Evolutionary conservation across 37 sponge, comb jelly and placozoan species (phyloP), one percentile per base, ranked within the genome.

Genomic region (Mnemiopsis leidyi): DNA sequence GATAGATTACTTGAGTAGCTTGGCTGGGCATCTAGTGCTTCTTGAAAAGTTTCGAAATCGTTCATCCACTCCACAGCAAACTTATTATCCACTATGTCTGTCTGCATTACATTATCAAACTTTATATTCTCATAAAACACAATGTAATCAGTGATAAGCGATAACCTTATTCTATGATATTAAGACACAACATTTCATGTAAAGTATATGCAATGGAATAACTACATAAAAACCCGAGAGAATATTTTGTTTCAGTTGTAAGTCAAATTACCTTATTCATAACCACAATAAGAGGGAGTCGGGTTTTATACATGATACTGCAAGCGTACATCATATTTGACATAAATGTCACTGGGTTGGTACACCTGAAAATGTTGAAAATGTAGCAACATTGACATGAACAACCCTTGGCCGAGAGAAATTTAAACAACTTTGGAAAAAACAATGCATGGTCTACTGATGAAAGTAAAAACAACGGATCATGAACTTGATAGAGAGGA

Each of bases 291-390:
- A 98, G 96, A 23, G 98, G 98, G 0, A 98, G 95, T 32, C 95
- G 95, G 26, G 95, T 94, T 93, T 96, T 96, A 93, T 97, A 98
- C 82, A 98, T 96, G 32, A 98, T 98, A 75, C 97, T 96, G 93
- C 98, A 98, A 0, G 98, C 98, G 94, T 98, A 97, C 76, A 98
- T 95, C 98, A 98, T 98, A 93, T 98, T 98, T 28, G 97, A 97
- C 97, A 97, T 98, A 95, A 98, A 98, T 21, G 98, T 96, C 68
- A 97, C 96, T 18, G 98, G 98, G 68, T 82, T 98, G 38, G 94
- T 94, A 82, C 98, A 92, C 35, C 98, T 94, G 21, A 95, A 34
- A 32, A 77, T 77, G 73, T n/a, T n/a, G n/a, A n/a, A n/a, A n/a
- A n/a, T n/a, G n/a, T n/a, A n/a, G n/a, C n/a, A n/a, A n/a, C n/a